Percentiles rank a stretch among this genome's conserved stretches.
Conservation (phyloP, 2,113 vertebrate species). For the Hippocampus comes region DNA sequence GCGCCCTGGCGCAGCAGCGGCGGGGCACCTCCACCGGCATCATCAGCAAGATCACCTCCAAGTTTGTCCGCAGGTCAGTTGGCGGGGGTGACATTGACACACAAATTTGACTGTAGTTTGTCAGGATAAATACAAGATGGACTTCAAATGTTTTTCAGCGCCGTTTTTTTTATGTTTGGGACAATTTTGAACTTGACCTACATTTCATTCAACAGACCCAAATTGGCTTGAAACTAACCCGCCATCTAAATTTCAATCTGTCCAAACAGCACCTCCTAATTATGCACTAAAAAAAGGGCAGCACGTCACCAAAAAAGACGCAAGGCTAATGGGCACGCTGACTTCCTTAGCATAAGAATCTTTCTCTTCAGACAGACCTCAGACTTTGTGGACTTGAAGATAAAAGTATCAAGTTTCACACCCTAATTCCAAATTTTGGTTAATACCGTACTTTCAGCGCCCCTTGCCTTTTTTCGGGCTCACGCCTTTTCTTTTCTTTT, state of each 20-base stretch:
- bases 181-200: too few species aligned
- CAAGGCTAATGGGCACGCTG: not conserved
- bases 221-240: too few species aligned
- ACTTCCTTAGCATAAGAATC: not conserved
- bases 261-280: too few species aligned
- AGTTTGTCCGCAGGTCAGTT: slow-evolving; percentile 94
- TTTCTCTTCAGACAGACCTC: too few species aligned
- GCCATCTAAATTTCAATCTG: too few species aligned
- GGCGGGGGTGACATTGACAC: not conserved
- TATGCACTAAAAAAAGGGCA: not conserved
- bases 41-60: slow-evolving; percentile 97
- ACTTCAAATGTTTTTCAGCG: not conserved
- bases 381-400: too few species aligned
- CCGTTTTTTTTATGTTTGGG: not conserved
- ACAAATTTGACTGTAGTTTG: too few species aligned
- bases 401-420: not conserved
- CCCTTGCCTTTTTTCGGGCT: slow-evolving; percentile 28
- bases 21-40: slow-evolving; percentile 91
- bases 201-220: too few species aligned
- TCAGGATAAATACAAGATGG: too few species aligned
- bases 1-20: slow-evolving; percentile 85
- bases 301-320: not conserved
- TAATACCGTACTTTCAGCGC: not conserved
- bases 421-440: not conserved
- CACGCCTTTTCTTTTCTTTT: slow-evolving; percentile 62